Conservation (phyloP, 2,888 invertebrate species). For the Himalopsyche tibetana region DNA sequence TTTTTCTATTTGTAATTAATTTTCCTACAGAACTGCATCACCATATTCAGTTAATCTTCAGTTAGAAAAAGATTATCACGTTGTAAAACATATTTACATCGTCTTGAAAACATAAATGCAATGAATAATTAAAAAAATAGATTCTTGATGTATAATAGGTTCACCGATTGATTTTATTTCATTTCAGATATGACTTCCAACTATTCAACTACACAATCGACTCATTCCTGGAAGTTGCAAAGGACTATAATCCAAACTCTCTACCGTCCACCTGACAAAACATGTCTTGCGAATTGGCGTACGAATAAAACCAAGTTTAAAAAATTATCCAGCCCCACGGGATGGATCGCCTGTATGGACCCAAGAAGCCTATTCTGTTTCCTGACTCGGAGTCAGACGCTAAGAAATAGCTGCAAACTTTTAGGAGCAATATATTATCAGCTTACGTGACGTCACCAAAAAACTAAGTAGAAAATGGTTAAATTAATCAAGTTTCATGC, state of each 20-base stretch:
- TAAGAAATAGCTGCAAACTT: background rate
- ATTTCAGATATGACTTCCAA: conserved; percentile 88
- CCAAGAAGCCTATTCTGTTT: background rate
- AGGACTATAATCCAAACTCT: conserved; percentile 67
- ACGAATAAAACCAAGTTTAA: conserved; percentile 49
- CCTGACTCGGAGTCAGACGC: background rate
- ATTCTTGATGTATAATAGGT: background rate
- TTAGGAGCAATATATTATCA: conserved; percentile 4
- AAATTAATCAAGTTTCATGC: no score
- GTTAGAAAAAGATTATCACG: no score
- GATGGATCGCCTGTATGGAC: background rate
- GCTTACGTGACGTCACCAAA: background rate
- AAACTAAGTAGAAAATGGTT: background rate
- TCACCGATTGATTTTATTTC: conserved; percentile 51
- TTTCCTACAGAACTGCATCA: no score
- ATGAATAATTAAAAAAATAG: no score
- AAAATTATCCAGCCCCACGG: conserved; percentile 40
- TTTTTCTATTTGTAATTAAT: no score
- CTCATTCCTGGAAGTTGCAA: conserved; percentile 81
- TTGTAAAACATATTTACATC: no score
- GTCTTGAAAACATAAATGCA: no score
- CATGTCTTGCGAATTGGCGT: conserved; percentile 59
- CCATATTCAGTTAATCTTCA: no score
- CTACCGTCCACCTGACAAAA: conserved; percentile 62
- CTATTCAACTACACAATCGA: conserved; percentile 90